Conservation (phyloP, 2,888 invertebrate species). For the Dexiosoma caninum region DNA sequence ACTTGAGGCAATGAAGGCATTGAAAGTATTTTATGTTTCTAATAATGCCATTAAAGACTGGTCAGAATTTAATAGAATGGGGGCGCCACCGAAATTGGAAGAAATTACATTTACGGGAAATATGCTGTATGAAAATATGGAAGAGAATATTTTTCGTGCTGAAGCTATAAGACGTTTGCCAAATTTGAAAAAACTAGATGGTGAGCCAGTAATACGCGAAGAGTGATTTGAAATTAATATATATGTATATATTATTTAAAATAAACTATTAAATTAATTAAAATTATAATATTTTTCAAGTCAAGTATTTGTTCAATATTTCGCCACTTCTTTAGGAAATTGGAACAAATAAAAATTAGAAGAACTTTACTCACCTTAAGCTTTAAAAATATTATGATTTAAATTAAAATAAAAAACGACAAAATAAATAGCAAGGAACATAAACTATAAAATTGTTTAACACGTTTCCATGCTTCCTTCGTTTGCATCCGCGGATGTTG, state of each 20-base stretch:
- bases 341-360: no score
- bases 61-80: conserved; percentile 90
- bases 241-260: no score
- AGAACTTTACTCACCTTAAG: no score
- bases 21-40: conserved; percentile 89
- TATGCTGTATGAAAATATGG: conserved; percentile 86
- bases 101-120: conserved; percentile 91
- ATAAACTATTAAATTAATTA: no score
- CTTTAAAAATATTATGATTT: no score
- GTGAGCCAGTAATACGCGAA: conserved; percentile 80
- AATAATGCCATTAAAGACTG: conserved; percentile 93
- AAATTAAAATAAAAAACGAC: no score
- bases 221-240: conserved; percentile 34
- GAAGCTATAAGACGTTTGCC: conserved; percentile 87
- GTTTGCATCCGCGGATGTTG: background rate
- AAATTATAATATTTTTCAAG: background rate
- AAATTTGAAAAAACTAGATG: conserved; percentile 88
- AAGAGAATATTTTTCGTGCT: conserved; percentile 83
- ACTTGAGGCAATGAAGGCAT: conserved; percentile 86
- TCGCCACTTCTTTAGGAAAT: no score
- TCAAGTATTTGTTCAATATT: background rate
- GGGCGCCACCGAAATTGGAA: conserved; percentile 84
- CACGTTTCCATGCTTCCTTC: conserved; percentile 65
- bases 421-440: no score
- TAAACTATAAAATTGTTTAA: conserved; percentile 3